phyloP scores from a whole-genome alignment of 2,113 vertebrate species.

The Odobenus rosmarus region DNA sequence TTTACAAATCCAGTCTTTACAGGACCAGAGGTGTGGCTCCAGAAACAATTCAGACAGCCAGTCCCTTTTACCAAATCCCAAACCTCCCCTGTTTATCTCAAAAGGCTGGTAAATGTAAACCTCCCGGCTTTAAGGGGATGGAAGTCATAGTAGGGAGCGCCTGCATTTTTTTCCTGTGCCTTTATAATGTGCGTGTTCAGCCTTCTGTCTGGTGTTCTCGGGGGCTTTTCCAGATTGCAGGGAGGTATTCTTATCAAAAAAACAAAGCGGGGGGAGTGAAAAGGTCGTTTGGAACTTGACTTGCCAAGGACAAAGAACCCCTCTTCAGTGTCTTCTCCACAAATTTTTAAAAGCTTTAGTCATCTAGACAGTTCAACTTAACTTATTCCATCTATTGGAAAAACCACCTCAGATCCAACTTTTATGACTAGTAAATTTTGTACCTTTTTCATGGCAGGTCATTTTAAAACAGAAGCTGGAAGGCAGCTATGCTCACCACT shows the following conservation, averaged over 20 bases:
- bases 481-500: constrained; percentile 90
- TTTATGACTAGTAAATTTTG: neutral
- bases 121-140: neutral
- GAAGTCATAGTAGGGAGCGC: neutral
- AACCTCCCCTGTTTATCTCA: neutral
- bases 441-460: neutral
- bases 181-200: neutral
- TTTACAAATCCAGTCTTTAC: neutral
- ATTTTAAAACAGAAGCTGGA: neutral
- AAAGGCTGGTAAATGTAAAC: neutral
- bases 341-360: neutral
- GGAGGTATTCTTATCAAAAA: neutral
- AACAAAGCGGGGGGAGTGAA: neutral
- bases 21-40: neutral
- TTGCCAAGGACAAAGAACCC: neutral
- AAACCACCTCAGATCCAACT: neutral
- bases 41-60: neutral
- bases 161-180: neutral
- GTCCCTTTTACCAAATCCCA: neutral
- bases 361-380: neutral
- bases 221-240: neutral
- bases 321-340: neutral
- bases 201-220: neutral
- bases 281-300: neutral
- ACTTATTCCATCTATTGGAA: neutral